These are phyloP conservation scores for Acheta domesticus DNA, from an alignment of 2,888 invertebrate species.

Conservation along the genomic window DNA sequence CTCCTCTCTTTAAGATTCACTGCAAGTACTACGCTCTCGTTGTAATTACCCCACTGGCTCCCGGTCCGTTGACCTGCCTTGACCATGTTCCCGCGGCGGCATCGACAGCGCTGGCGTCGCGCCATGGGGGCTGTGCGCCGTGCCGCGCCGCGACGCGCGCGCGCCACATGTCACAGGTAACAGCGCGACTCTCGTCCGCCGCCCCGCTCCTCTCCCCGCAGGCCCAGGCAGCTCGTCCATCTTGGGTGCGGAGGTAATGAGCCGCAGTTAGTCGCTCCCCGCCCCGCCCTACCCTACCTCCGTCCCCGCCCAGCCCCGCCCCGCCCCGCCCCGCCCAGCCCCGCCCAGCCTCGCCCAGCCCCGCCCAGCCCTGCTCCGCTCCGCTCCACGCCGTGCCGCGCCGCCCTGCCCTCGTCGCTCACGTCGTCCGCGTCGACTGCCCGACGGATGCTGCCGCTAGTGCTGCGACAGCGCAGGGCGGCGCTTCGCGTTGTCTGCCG, in stretches of 20 bases:
- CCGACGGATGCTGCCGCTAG: no score
- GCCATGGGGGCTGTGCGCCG: not conserved
- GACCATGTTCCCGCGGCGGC: no score
- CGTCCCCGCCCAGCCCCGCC: not conserved
- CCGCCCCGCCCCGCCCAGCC: not conserved
- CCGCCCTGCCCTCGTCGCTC: not conserved
- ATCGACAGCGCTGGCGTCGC: no score
- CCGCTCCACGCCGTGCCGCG: not conserved
- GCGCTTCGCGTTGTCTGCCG: no score
- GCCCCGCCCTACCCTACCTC: not conserved
- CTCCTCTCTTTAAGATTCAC: no score
- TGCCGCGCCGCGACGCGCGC: not conserved
- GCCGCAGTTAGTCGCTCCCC: constrained; percentile 18
- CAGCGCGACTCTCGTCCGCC: not conserved
- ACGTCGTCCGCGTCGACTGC: no score
- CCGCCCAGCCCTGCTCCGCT: not conserved
- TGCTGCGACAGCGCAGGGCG: no score
- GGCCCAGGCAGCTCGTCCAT: not conserved
- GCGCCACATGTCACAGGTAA: not conserved
- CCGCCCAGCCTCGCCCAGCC: not conserved
- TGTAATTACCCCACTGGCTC: no score
- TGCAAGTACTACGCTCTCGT: no score
- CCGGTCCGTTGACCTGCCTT: no score
- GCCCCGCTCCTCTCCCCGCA: not conserved
- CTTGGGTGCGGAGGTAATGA: not conserved